Base-by-base conservation (phyloP, 2,888 invertebrate genomes). In the Amphipyra tragopoginis region DNA sequence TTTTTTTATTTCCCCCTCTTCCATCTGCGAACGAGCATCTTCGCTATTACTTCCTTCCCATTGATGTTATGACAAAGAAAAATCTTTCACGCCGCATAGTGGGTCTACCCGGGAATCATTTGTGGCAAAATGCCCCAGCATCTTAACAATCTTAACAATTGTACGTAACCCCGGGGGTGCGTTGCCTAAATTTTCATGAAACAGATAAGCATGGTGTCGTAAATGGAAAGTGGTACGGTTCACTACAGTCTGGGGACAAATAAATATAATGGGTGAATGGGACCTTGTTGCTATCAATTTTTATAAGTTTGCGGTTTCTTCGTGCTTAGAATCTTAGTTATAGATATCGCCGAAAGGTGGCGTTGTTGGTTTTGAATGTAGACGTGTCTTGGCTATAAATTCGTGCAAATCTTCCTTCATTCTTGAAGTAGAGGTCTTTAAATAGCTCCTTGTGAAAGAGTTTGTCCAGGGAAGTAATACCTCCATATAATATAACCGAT, bases 221-320 rank as follows among this genome's bases (percentile, higher is more conserved):
- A 84, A 86, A 84, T 72, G 76, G 61, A 73, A 82, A 80, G 75
- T 79, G 72, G 70, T 73, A 58, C 66, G 64, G 72, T 65, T 60
- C 70, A 83, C 77, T 81, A 69, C 79, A 80, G 80, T 74, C 85
- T 77, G 71, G 86, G 86, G 86, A 86, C 83, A 80, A 76, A 87
- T 87, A 85, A 79, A 83, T 80, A 83, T 82, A 85, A 86, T 86
- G 84, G 85, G 77, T 63, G 65, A 72, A 67, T 55, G 54, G 51
- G 65, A 66, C 55, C 54, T 64, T 45, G 56, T 42, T 50, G 47
- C n/a, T 40, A 62, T 74, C 60, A 53, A 59, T 70, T 72, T 75
- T 53, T 55, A 55, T 44, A 38, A 36, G 45, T 49, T 55, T 63
- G 58, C 48, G 52, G 44, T 44, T 53, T 44, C 45, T 40, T 15